Evolutionary conservation across 2,888 invertebrate genomes (phyloP).

Genomic region (Pinctada fucata): DNA sequence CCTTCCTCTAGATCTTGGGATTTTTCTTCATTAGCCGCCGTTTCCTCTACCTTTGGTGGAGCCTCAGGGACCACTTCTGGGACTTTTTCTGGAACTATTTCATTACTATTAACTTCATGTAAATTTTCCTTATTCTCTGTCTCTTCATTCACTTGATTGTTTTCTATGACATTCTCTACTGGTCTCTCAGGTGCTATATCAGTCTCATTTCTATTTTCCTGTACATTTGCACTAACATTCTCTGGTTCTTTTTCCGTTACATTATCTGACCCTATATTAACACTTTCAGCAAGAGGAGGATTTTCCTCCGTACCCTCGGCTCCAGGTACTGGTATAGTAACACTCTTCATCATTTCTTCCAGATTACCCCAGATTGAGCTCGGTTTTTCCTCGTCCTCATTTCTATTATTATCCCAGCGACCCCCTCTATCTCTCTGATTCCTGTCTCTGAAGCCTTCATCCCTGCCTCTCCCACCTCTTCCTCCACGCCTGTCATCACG

Average conservation of each 20-base stretch:
- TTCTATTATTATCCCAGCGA: constrained; percentile 46
- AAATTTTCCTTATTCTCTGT: constrained; percentile 9
- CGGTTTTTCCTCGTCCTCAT: constrained; percentile 23
- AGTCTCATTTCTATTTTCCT: background rate
- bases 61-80: constrained; percentile 15
- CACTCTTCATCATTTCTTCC: constrained; percentile 35
- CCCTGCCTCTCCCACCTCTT: constrained; percentile 12
- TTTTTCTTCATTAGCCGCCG: constrained; percentile 30
- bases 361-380: constrained; percentile 13
- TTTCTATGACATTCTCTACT: constrained; percentile 6
- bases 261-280: background rate
- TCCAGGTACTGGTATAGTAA: constrained; percentile 7
- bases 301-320: constrained; percentile 42
- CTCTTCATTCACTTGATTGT: constrained; percentile 12
- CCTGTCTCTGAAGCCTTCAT: constrained; percentile 43
- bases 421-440: constrained; percentile 41
- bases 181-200: background rate
- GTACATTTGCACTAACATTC: background rate
- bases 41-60: constrained; percentile 25
- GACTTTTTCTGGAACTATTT: constrained; percentile 9
- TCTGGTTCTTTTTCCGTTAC: background rate
- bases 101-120: background rate
- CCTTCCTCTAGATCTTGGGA: constrained; percentile 55
- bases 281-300: background rate
- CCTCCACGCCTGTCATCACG: constrained; percentile 38